phyloP scores from a whole-genome alignment of 1,140 invertebrate species.

The Aphaenogaster floridana region DNA sequence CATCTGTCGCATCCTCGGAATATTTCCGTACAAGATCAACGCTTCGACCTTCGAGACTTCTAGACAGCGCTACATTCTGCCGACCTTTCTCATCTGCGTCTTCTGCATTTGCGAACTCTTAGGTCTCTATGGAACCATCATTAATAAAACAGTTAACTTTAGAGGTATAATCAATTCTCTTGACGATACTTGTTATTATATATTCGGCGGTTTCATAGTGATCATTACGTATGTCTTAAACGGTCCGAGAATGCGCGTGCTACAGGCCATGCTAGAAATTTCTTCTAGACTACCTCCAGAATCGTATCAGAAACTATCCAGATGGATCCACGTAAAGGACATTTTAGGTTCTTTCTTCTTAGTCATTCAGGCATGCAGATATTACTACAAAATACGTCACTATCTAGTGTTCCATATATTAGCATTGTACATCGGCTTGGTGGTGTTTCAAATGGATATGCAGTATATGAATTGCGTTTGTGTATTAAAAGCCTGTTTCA shows the following conservation, averaged over 20 bases:
- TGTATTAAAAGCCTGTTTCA: constrained; percentile 78
- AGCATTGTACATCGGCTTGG: constrained; percentile 66
- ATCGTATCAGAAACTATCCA: constrained; percentile 71
- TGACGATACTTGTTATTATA: constrained; percentile 71
- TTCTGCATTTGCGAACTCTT: constrained; percentile 26
- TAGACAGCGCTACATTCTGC: constrained; percentile 38
- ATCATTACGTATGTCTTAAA: constrained; percentile 61
- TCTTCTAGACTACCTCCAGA: constrained; percentile 70
- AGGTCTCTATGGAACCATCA: constrained; percentile 70
- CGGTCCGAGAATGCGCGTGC: constrained; percentile 61
- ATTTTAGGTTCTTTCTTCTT: constrained; percentile 74
- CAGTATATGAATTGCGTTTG: constrained; percentile 80
- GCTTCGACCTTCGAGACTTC: constrained; percentile 41
- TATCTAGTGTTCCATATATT: constrained; percentile 23
- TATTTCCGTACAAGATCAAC: constrained; percentile 70
- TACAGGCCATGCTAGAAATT: constrained; percentile 65
- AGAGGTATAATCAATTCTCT: constrained; percentile 65
- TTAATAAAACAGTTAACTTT: constrained; percentile 42
- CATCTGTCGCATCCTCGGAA: constrained; percentile 67
- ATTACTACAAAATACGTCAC: constrained; percentile 18
- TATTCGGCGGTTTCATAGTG: constrained; percentile 48
- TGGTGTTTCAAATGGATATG: constrained; percentile 77
- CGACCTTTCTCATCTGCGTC: constrained; percentile 30
- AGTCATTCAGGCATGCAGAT: constrained; percentile 54
- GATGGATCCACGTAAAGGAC: constrained; percentile 78